These are phyloP conservation scores for Lasioglossum villosulum DNA, from an alignment of 2,888 invertebrate species.

Conservation along the genomic window DNA sequence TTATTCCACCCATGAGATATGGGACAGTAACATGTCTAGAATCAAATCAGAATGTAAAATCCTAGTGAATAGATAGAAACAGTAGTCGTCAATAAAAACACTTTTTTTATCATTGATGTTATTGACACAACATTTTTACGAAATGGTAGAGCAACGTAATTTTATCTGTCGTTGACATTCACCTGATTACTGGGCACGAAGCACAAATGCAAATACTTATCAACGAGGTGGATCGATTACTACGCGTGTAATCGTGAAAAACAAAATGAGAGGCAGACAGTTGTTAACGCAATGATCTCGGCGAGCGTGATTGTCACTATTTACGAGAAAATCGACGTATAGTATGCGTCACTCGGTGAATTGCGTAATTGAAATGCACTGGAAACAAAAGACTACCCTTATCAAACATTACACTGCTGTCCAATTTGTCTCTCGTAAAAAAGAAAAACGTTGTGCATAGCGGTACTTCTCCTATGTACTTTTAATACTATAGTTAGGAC, in stretches of 20 bases:
- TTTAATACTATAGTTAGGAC: neutral
- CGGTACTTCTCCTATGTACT: neutral
- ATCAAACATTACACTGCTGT: neutral
- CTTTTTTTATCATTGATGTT: neutral
- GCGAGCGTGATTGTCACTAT: neutral
- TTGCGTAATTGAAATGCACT: slow-evolving; percentile 10
- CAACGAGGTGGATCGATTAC: neutral
- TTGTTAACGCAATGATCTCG: neutral
- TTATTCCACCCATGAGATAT: neutral
- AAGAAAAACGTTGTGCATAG: neutral
- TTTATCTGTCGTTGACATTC: neutral
- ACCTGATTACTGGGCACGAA: neutral
- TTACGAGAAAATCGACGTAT: neutral
- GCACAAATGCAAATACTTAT: neutral
- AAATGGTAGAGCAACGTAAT: neutral
- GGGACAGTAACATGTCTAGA: neutral
- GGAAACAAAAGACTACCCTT: neutral
- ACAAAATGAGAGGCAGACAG: neutral
- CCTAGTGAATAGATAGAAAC: neutral
- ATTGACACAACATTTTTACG: neutral
- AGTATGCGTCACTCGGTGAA: neutral
- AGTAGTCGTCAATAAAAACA: neutral
- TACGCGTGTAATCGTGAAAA: neutral
- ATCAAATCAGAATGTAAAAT: slow-evolving; percentile 2
- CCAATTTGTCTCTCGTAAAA: neutral